phyloP scores from a whole-genome alignment of 92 coral and sea anemone genomes.

The Zoanthus sansibaricus region DNA sequence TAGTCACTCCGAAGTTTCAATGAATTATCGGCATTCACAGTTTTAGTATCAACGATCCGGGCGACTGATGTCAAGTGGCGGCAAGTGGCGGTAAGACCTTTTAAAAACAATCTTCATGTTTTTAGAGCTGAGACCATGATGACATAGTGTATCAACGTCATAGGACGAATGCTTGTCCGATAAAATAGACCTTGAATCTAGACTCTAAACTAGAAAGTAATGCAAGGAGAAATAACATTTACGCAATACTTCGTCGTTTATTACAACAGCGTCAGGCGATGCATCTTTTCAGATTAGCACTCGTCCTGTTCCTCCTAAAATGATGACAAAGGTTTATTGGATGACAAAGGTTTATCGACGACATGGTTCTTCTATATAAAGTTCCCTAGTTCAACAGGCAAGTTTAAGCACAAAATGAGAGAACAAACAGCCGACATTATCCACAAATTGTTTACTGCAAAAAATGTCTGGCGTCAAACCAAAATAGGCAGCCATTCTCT shows the following conservation, averaged over 20 bases:
- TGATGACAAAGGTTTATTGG: too few relatives aligned
- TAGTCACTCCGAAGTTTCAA: background rate
- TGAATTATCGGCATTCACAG: background rate
- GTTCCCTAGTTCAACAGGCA: too few relatives aligned
- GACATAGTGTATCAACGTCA: background rate
- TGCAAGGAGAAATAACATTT: too few relatives aligned
- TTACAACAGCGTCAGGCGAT: too few relatives aligned
- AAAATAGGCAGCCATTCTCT: background rate
- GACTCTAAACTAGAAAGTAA: too few relatives aligned
- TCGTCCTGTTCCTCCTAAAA: too few relatives aligned
- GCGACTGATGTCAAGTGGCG: background rate
- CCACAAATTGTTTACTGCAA: background rate
- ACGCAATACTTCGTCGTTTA: too few relatives aligned
- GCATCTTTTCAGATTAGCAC: too few relatives aligned
- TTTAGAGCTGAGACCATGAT: background rate
- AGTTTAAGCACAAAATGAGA: background rate
- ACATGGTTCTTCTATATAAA: background rate
- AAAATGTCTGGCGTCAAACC: background rate
- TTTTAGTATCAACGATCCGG: background rate
- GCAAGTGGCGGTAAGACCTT: background rate
- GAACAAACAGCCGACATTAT: background rate
- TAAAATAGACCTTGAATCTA: too few relatives aligned
- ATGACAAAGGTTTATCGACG: too few relatives aligned
- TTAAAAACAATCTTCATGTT: too few relatives aligned
- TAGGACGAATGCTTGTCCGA: too few relatives aligned